Base-by-base conservation (phyloP, 1,140 invertebrate species). In the Venturia canescens region DNA sequence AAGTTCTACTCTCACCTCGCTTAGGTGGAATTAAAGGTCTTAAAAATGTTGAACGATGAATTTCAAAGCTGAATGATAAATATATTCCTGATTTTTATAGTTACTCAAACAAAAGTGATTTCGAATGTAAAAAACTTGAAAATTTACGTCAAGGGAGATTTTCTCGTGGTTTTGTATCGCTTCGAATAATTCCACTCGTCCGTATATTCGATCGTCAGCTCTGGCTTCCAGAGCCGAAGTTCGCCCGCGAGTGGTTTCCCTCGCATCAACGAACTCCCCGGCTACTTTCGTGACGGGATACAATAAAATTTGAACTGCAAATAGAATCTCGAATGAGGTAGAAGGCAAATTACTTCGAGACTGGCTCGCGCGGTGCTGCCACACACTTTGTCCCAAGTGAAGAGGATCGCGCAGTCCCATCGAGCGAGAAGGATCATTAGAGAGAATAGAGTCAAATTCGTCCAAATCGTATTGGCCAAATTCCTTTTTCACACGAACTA, bases 231-330 rank as follows among this genome's bases (percentile, higher is more conserved):
- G 66, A 18, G 66, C 63, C 71, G 31, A 76, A 60, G 18, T 76
- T 60, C 29, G 18, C 72, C 50, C 4, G 72, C 4, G 72, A 76
- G 18, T 23, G 11, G 23, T 21, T 21, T 63, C 13, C 13, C 66
- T 31, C 72, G 48, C 63, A 60, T 76, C 72, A 53, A 53, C 29
- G 72, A 76, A 76, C 50, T 76, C 71, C 3, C 66, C 27, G 16
- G 27, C 13, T 60, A 29, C 29, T 53, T 76, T 89, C 90, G 90
- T 91, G 90, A 89, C 88, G 84, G 80, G 84, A 80, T 53, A 80
- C 89, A 89, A 87, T 91, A 90, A 91, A 91, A 88, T 86, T 80
- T 83, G 75, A 87, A 87, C 84, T 87, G 89, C 87, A 89, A 89
- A 91, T 90, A 88, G 87, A 88, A 87, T 84, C 82, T 80, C 76